Percentiles rank a stretch among this genome's conserved stretches.
Conservation (phyloP, 2,888 invertebrate genomes). For the Drosophila greeni region DNA sequence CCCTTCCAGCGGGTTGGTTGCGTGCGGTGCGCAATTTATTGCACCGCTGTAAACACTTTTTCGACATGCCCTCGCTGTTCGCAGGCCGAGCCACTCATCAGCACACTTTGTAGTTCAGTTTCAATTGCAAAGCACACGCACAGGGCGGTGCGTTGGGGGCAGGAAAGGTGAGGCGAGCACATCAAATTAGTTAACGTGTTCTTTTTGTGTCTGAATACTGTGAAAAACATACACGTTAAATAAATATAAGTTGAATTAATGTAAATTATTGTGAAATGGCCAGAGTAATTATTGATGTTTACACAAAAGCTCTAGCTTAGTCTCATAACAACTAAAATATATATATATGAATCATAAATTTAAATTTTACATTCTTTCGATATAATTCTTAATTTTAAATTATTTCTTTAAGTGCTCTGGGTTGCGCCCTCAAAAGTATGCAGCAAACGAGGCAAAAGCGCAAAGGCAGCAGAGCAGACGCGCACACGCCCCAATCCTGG, state of each 20-base stretch:
- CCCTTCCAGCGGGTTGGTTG: conserved; percentile 45
- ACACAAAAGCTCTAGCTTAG: too few relatives aligned
- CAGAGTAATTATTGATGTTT: too few relatives aligned
- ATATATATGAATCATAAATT: background rate
- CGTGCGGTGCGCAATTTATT: conserved; percentile 66
- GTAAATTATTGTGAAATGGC: too few relatives aligned
- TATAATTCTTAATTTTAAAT: too few relatives aligned
- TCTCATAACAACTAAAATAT: too few relatives aligned
- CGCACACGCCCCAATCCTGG: conserved; percentile 39
- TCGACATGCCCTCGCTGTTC: conserved; percentile 32
- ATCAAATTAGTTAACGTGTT: conserved; percentile 64
- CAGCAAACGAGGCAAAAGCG: conserved; percentile 34
- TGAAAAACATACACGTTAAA: background rate
- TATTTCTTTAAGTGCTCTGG: conserved; percentile 23
- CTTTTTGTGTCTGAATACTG: conserved; percentile 23
- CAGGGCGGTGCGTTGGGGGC: conserved; percentile 11
- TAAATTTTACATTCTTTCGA: background rate
- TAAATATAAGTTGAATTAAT: too few relatives aligned
- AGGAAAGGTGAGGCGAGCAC: conserved; percentile 38
- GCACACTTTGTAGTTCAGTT: conserved; percentile 62
- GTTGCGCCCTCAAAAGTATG: conserved; percentile 49
- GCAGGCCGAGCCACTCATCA: conserved; percentile 28
- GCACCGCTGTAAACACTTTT: conserved; percentile 67
- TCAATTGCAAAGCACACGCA: conserved; percentile 69
- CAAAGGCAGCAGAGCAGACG: conserved; percentile 20